Evolutionary conservation across 2,888 invertebrate species (phyloP).

Genomic region (Ischnus inquisitorius): DNA sequence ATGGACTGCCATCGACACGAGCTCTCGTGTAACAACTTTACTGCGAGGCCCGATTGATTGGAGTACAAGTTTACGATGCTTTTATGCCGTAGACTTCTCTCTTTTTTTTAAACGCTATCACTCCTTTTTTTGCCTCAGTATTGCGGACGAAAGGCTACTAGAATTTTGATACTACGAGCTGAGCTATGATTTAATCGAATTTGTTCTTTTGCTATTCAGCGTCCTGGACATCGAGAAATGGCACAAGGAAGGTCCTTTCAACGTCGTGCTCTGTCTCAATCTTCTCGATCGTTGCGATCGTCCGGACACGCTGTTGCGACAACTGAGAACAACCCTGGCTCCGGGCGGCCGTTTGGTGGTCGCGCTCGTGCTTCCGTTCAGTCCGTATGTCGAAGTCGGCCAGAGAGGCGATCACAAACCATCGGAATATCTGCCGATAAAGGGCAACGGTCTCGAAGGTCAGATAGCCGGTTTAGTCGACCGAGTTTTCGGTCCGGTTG

Average conservation of each 20-base stretch:
- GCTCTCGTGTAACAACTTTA: conserved; percentile 71
- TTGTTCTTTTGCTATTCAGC: conserved; percentile 85
- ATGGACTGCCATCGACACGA: conserved; percentile 21
- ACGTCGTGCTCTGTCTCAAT: conserved; percentile 96
- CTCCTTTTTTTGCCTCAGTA: neutral
- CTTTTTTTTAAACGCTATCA: conserved; percentile 42
- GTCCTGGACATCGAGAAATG: conserved; percentile 91
- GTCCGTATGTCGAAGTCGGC: conserved; percentile 97
- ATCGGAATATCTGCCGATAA: conserved; percentile 89
- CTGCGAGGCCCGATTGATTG: conserved; percentile 75
- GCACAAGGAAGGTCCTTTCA: conserved; percentile 87
- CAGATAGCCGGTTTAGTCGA: conserved; percentile 91
- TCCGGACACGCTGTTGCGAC: conserved; percentile 92
- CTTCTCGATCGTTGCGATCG: conserved; percentile 96
- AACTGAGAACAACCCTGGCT: conserved; percentile 90
- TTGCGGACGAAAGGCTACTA: neutral
- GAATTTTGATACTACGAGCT: neutral
- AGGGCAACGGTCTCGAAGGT: conserved; percentile 90
- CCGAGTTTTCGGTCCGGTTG: conserved; percentile 88
- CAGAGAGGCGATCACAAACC: conserved; percentile 90
- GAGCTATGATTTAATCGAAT: conserved; percentile 22
- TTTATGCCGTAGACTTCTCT: conserved; percentile 71
- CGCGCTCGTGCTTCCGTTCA: conserved; percentile 97
- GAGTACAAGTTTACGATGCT: conserved; percentile 78
- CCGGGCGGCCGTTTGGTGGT: conserved; percentile 92